Evolutionary conservation across 2,888 invertebrate species (phyloP), one percentile per base, ranked within the genome.

Genomic region (Bellardia pandia): DNA sequence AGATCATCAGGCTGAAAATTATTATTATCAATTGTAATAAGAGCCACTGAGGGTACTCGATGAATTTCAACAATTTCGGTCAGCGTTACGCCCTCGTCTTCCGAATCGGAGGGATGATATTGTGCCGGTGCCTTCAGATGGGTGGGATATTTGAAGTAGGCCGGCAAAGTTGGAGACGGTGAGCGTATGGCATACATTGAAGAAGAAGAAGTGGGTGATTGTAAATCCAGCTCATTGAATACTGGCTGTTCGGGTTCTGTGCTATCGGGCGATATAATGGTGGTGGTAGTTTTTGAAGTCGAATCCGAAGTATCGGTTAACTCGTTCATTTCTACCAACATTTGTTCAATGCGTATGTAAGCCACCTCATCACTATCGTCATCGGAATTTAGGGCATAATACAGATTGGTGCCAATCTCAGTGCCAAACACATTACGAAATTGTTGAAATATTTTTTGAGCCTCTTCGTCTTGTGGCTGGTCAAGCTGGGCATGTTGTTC

Each of bases 51-150:
- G 14, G 88, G 88, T 14, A 75, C 78, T 2, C 72, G 85, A 86
- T 89, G 92, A 72, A 91, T 86, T 86, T 91, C 92, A 86, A 92
- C 91, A 53, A 90, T 89, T 88, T 91, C 92, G 16, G 92, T 92
- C 14, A 91, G 88, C 14, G 91, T 92, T 23, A 86, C 78, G 40
- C 88, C 89, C 4, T 90, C 90, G 30, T 90, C 90, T 48, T 85
- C 66, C 81, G 84, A 80, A 78, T 89, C 48, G 23, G 88, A 77
- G 30, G 66, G 81, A 69, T 72, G 84, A 72, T 56, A 78, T 53
- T 40, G 78, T 0, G 69, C 66, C 0, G 66, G 80, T 30, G 76
- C 86, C 62, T 77, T 76, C 8, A 74, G 80, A 40, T 76, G 74
- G 8, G 45, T 71, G 42, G 78, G 82, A 79, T 82, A 60, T 66